Evolutionary conservation across 2,797 vertebrate species (phyloP).

Genomic region (Pagetopsis macropterus): DNA sequence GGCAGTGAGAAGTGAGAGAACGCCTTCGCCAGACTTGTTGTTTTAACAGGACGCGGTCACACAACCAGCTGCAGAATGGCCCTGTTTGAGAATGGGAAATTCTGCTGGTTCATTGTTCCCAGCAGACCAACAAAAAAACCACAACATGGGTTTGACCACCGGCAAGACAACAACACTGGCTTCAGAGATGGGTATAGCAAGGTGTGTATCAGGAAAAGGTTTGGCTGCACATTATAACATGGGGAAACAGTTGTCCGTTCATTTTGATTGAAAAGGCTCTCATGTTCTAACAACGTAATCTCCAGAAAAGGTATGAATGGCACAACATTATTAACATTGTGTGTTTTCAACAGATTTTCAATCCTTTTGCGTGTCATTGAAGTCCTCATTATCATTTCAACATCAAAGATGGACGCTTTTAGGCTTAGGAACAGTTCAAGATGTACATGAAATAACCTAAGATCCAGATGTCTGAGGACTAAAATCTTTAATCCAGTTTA

Average conservation of each 20-base stretch:
- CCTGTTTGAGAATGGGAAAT: slow-evolving; percentile 59
- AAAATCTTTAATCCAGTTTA: no score
- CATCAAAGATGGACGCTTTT: no score
- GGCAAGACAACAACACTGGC: slow-evolving; percentile 26
- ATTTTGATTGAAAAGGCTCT: neutral
- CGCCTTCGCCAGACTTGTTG: slow-evolving; percentile 21
- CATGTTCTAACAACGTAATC: neutral
- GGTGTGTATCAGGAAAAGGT: neutral
- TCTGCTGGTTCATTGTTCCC: slow-evolving; percentile 62
- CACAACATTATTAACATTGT: no score
- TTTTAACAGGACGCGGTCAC: slow-evolving; percentile 56
- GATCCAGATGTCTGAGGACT: no score
- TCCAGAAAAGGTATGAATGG: no score
- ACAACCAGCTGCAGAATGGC: slow-evolving; percentile 44
- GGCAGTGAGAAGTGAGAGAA: slow-evolving; percentile 47
- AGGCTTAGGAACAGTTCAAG: no score
- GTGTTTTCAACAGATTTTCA: no score
- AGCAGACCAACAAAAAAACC: slow-evolving; percentile 38
- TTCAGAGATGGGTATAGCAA: neutral
- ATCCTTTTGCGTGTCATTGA: no score
- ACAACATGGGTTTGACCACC: slow-evolving; percentile 29
- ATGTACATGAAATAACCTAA: no score
- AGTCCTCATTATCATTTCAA: no score
- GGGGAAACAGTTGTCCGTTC: no score
- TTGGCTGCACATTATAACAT: neutral